phyloP scores from a whole-genome alignment of 2,113 vertebrate species.

The Oreochromis aureus region DNA sequence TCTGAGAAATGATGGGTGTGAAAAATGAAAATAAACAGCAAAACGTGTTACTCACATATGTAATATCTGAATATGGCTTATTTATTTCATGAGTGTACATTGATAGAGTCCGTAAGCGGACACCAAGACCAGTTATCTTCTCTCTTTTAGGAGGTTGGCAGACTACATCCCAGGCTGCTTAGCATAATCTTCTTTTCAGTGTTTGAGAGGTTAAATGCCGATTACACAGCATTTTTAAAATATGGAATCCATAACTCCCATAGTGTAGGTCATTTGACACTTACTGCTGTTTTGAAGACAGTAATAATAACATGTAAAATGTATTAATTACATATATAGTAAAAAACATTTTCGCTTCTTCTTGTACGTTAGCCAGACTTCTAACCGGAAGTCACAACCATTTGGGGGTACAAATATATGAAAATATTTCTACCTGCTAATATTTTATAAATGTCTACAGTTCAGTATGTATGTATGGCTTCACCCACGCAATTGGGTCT shows the following conservation, averaged over 20 bases:
- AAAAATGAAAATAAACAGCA: background rate
- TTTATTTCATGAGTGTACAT: background rate
- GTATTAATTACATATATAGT: fast-evolving
- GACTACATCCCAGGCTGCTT: fast-evolving
- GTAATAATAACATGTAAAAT: background rate
- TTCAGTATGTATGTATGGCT: background rate
- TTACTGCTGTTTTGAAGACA: background rate
- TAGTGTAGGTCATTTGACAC: background rate
- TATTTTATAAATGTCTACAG: background rate
- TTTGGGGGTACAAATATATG: background rate
- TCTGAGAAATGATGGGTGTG: background rate
- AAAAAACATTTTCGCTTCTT: background rate
- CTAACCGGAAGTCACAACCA: background rate
- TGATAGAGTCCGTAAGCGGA: background rate
- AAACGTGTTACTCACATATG: background rate
- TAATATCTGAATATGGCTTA: background rate
- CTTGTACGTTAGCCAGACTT: background rate
- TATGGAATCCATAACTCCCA: fast-evolving
- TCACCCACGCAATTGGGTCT: background rate
- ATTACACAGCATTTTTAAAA: background rate
- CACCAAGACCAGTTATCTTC: background rate
- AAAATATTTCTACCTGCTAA: background rate
- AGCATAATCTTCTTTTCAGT: background rate
- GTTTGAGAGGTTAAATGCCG: background rate
- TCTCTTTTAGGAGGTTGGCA: background rate